Base-by-base conservation (phyloP, 2,113 vertebrate species). In the Terrapene triunguis region DNA sequence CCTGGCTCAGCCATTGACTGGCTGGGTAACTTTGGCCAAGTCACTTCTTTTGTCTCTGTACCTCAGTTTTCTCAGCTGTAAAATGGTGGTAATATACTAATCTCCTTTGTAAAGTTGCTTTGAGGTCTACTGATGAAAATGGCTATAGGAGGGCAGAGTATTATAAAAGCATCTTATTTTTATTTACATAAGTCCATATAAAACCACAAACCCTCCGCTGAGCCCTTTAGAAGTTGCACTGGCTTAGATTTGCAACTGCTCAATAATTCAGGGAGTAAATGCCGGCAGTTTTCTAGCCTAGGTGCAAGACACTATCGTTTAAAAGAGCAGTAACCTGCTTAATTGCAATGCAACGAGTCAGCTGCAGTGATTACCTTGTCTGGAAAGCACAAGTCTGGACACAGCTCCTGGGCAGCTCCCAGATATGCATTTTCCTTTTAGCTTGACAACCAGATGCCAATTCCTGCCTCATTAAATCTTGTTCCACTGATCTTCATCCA, bases 241-340 rank as follows among this genome's bases (percentile, higher is more conserved):
- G n/a, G 6, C 24, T 55, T 47, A 12, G 35, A 51, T 1, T n/a
- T 1, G 9, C 25, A 55, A 6, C 38, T 21, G 29, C 78, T 76
- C 38, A 1, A 13, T 1, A 29, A 1, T 2, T 14, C 22, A n/a
- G 8, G 9, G 55, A 25, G 44, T 48, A n/a, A n/a, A 53, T 3
- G 32, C 24, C 24, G 47, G 8, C 13, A 17, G 9, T 48, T 3
- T 29, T 48, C 81, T 5, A 51, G 29, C 4, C 1, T 0, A 8
- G 12, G 6, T 14, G 16, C 4, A 57, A 48, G 42, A 59, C 9
- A 4, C 32, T 6, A 38, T 3, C 12, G 44, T 17, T 19, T 42
- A 7, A 51, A 17, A 38, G 48, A 24, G 14, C 55, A 5, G 27
- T 21, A 72, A 72, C 3, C 21, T 10, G 80, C 51, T n/a, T 19